phyloP scores from a whole-genome alignment of 2,113 vertebrate genomes.

The Egretta garzetta region DNA sequence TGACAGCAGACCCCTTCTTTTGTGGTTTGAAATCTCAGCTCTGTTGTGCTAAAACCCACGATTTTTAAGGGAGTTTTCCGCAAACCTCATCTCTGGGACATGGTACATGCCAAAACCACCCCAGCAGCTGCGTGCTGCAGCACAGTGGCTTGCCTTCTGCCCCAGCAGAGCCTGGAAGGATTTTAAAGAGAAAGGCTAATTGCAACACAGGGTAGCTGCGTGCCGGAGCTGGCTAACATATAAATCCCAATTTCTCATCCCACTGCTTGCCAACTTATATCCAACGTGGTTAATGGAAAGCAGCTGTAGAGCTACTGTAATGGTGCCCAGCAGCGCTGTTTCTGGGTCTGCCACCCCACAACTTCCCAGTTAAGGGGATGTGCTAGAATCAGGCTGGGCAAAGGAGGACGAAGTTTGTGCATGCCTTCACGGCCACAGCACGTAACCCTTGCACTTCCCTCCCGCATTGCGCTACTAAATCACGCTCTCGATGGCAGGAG shows the following conservation, averaged over 20 bases:
- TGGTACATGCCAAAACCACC: neutral
- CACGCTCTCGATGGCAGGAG: fast-evolving
- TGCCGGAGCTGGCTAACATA: neutral
- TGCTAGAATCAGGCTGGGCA: neutral
- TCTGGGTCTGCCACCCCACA: neutral
- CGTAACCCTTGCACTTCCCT: fast-evolving
- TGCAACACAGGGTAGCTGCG: neutral
- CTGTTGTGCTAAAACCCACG: neutral
- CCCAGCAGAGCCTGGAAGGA: neutral
- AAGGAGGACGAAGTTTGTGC: neutral
- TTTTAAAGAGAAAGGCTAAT: constrained; percentile 22
- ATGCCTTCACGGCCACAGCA: fast-evolving
- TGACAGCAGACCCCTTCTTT: neutral
- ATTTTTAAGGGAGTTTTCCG: neutral
- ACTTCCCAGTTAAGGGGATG: neutral
- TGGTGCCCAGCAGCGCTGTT: neutral
- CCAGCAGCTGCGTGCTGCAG: neutral
- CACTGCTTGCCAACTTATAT: neutral
- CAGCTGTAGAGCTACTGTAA: neutral
- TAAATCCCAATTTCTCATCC: neutral
- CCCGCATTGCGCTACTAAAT: fast-evolving
- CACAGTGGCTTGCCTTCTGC: neutral
- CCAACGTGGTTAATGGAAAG: neutral
- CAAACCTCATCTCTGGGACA: neutral
- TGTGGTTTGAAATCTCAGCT: neutral